These are phyloP conservation scores for Villa cingulata DNA, from an alignment of 2,888 invertebrate species.

Conservation along the genomic window DNA sequence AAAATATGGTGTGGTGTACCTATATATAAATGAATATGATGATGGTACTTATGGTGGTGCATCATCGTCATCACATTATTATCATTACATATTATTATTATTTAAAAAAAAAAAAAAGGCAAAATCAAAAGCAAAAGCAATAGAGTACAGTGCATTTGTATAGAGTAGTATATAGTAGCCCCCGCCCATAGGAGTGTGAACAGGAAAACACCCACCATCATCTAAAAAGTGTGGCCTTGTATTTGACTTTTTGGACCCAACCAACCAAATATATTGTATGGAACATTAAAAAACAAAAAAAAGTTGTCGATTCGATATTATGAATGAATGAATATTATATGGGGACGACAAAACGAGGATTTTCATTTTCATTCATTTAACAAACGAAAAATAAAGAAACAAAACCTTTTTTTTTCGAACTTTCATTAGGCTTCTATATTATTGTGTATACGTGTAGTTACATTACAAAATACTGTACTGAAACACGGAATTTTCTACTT, in stretches of 20 bases:
- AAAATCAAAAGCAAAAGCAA: no score
- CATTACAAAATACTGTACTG: no score
- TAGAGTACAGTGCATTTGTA: no score
- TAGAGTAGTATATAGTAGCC: constrained; percentile 10
- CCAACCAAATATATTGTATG: background rate
- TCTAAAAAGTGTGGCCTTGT: constrained; percentile 16
- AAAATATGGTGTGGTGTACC: no score
- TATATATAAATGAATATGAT: no score
- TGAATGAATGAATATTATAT: background rate
- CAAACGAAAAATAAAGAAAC: background rate
- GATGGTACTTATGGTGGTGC: no score
- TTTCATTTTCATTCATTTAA: background rate
- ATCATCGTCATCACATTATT: no score
- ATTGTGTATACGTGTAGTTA: no score
- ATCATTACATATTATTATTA: no score
- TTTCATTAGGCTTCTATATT: background rate
- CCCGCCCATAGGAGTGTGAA: constrained; percentile 16
- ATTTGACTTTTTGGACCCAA: constrained; percentile 2
- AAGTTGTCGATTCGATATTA: no score
- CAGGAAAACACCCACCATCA: constrained; percentile 15
- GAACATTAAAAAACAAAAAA: background rate
- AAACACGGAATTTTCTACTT: no score
- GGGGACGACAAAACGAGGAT: background rate
- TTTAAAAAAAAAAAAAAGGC: no score
- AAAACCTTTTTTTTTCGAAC: background rate